phyloP scores from a whole-genome alignment of 2,113 vertebrate species.

The Pogona vitticeps region DNA sequence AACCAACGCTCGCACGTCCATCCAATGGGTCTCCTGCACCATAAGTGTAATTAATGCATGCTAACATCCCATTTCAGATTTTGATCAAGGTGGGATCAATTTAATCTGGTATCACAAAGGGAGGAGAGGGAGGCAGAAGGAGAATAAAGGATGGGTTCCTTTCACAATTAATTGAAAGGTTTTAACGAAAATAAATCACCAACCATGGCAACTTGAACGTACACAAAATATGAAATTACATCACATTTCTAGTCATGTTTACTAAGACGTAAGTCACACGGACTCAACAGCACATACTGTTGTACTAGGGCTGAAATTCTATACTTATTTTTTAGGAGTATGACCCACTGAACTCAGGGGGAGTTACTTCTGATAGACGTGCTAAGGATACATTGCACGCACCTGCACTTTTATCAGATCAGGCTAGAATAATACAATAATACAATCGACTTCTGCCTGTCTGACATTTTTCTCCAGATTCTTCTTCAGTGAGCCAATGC shows the following conservation, averaged over 20 bases:
- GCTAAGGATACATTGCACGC: too few relatives aligned
- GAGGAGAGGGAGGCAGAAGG: not conserved
- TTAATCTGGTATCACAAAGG: slow-evolving; percentile 7
- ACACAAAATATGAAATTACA: not conserved
- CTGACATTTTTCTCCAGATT: too few relatives aligned
- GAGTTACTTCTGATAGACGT: too few relatives aligned
- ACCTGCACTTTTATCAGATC: too few relatives aligned
- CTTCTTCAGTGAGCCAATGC: too few relatives aligned
- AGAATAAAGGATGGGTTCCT: too few relatives aligned
- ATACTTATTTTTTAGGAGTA: not conserved
- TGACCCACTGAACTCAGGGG: not conserved
- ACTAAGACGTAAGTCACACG: not conserved
- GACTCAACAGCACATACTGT: not conserved
- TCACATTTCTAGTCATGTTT: too few relatives aligned
- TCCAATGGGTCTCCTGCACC: slow-evolving; percentile 20
- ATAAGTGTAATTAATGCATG: slow-evolving; percentile 12
- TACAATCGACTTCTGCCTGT: too few relatives aligned
- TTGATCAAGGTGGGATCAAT: slow-evolving; percentile 23
- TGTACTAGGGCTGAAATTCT: not conserved
- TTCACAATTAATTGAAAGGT: slow-evolving; percentile 7
- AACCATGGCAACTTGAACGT: not conserved
- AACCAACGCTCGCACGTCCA: slow-evolving; percentile 16
- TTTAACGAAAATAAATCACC: not conserved
- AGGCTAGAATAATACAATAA: too few relatives aligned
- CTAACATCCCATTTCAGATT: slow-evolving; percentile 13